Evolutionary conservation across 2,113 vertebrate species (phyloP).

Genomic region (Taxidea taxus): DNA sequence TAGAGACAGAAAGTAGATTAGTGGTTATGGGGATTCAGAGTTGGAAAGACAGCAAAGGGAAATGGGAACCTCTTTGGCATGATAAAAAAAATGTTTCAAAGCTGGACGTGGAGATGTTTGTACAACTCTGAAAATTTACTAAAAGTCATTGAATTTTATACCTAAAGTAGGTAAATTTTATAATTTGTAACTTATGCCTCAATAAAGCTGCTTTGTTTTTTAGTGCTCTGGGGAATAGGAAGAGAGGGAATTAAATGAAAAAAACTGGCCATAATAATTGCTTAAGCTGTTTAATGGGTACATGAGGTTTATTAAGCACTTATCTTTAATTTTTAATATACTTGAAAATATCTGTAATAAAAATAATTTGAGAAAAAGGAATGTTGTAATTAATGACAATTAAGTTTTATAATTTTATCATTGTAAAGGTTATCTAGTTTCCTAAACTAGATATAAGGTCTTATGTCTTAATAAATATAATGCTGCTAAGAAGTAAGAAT

Average conservation of each 20-base stretch:
- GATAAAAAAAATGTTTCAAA: not conserved
- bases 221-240: not conserved
- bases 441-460: not conserved
- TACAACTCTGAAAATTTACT: constrained; percentile 1
- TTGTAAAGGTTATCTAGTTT: not conserved
- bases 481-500: not conserved
- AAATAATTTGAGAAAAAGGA: not conserved
- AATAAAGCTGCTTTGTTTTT: constrained; percentile 29
- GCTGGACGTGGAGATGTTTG: not conserved
- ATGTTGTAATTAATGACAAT: not conserved
- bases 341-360: not conserved
- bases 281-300: not conserved
- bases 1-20: not conserved
- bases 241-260: constrained; percentile 16
- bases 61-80: not conserved
- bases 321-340: constrained; percentile 10
- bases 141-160: constrained; percentile 4
- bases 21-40: not conserved
- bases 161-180: constrained; percentile 17
- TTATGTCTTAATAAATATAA: not conserved
- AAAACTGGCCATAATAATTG: not conserved
- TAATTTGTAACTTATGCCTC: constrained; percentile 5
- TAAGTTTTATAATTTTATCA: not conserved
- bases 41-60: not conserved
- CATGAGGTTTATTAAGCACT: not conserved